These are phyloP conservation scores for Myzus persicae DNA, from an alignment of 1,140 invertebrate species.

Conservation along the genomic window DNA sequence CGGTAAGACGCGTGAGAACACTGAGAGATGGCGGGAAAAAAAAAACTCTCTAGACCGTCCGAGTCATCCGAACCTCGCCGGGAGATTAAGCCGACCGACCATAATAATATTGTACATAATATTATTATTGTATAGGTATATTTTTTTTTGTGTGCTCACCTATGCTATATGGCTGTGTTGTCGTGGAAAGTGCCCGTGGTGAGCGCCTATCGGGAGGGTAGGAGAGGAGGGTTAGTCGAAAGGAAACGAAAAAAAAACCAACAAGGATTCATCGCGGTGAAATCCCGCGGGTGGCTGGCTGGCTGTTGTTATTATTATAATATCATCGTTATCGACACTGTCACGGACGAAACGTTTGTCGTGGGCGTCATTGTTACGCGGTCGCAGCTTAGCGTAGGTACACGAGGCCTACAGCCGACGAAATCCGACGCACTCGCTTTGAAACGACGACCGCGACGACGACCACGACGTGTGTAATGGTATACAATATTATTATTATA, in stretches of 20 bases:
- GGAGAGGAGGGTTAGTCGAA: not conserved
- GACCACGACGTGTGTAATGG: not conserved
- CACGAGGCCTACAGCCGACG: not conserved
- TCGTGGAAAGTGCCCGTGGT: not conserved
- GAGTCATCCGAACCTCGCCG: not conserved
- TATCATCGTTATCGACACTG: not conserved
- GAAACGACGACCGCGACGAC: not conserved
- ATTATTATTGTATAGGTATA: not conserved
- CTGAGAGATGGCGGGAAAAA: slow-evolving; percentile 48
- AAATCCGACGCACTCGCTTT: not conserved
- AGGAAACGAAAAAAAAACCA: not conserved
- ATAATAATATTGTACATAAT: slow-evolving; percentile 10
- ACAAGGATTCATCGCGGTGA: not conserved
- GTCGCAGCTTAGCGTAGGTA: not conserved
- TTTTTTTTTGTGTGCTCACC: not conserved
- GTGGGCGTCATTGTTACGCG: slow-evolving; percentile 19
- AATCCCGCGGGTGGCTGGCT: not conserved
- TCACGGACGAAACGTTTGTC: not conserved
- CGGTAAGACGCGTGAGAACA: slow-evolving; percentile 45
- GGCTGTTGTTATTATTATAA: not conserved
- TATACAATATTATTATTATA: not conserved
- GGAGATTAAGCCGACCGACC: not conserved
- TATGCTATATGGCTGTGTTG: not conserved
- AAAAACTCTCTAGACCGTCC: slow-evolving; percentile 21
- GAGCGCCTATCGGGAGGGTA: not conserved